Conservation (phyloP, 2,797 vertebrate species). For the Cacajao melanocephalus region DNA sequence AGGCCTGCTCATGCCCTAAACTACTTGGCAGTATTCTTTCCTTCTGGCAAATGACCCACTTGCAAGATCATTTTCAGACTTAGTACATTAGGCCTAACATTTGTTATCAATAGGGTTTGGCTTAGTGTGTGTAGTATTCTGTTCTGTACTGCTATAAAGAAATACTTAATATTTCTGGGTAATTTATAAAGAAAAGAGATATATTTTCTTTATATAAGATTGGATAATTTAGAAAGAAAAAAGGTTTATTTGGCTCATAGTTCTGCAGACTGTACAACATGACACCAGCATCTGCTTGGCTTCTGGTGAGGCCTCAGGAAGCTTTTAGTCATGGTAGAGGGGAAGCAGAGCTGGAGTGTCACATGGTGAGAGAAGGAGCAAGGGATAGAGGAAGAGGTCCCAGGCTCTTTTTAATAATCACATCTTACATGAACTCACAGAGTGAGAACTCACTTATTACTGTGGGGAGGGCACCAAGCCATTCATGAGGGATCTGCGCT, state of each 20-base stretch:
- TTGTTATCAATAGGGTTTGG: not conserved
- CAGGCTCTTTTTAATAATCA: not conserved
- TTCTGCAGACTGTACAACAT: not conserved
- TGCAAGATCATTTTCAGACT: not conserved
- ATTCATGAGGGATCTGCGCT: not conserved
- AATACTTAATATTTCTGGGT: not conserved
- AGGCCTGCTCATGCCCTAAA: not conserved
- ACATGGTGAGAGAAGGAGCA: not conserved
- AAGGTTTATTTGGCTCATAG: not conserved
- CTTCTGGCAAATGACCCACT: not conserved
- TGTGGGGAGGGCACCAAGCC: not conserved
- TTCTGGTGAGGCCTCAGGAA: not conserved
- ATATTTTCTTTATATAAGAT: not conserved
- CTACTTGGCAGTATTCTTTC: not conserved
- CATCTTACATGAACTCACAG: not conserved
- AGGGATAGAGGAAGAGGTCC: not conserved
- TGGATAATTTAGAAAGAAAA: not conserved
- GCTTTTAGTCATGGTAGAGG: not conserved
- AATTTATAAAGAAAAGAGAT: not conserved
- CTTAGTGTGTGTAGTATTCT: not conserved
- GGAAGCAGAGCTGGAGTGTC: not conserved
- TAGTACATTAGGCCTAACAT: not conserved
- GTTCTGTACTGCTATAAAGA: not conserved
- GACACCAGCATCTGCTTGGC: not conserved
- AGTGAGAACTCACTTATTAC: not conserved